phyloP scores from a whole-genome alignment of 53 echinoderm and acorn worm species.

The Paracentrotus lividus region DNA sequence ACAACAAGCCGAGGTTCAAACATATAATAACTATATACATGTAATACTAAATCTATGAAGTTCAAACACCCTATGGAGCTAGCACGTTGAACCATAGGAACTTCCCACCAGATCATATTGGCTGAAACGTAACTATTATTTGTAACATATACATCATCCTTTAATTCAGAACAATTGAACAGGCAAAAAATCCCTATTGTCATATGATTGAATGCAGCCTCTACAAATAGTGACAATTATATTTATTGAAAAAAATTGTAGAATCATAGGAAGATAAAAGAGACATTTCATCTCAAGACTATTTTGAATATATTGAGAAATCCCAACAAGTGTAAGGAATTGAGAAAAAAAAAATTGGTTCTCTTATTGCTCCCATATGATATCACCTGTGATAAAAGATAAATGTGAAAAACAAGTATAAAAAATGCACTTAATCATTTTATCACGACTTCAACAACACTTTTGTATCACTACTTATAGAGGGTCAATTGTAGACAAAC shows the following conservation, averaged over 20 bases:
- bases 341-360: not conserved
- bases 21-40: not conserved
- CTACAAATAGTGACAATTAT: conserved; percentile 25
- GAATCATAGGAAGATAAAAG: not conserved
- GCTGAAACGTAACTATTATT: not conserved
- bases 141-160: not conserved
- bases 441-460: not conserved
- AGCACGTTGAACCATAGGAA: not conserved
- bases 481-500: not conserved
- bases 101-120: not conserved
- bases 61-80: not conserved
- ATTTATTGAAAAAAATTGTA: not conserved
- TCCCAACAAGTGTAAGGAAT: not conserved
- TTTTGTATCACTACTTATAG: not conserved
- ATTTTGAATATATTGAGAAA: not conserved
- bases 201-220: conserved; percentile 39
- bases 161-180: not conserved
- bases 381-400: no score
- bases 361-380: no score
- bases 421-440: not conserved
- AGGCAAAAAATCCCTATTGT: not conserved
- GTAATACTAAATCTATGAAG: not conserved
- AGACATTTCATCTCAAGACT: not conserved
- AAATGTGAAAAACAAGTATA: not conserved
- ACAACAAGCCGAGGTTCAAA: not conserved